Evolutionary conservation across 1,140 invertebrate species (phyloP).

Genomic region (Bombus confusus): DNA sequence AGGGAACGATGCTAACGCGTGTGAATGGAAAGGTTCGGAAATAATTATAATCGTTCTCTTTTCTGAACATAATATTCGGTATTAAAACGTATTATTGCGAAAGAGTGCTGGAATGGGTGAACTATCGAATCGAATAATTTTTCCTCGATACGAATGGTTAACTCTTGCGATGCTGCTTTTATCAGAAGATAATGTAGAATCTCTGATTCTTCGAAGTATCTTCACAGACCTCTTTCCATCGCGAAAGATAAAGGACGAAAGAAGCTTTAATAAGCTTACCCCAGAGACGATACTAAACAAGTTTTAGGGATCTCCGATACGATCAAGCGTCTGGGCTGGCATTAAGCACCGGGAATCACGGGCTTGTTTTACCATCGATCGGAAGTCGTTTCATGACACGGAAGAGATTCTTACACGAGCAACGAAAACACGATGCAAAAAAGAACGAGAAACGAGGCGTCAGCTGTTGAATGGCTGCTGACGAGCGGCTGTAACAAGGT

Average conservation of each 20-base stretch:
- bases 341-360: neutral
- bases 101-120: too few relatives aligned
- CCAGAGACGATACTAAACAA: neutral
- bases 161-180: neutral
- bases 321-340: neutral
- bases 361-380: neutral
- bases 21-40: neutral
- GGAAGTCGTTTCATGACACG: neutral
- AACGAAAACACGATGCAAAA: neutral
- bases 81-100: neutral
- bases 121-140: neutral
- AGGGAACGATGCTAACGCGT: neutral
- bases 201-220: neutral
- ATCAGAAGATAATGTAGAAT: neutral
- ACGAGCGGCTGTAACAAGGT: constrained; percentile 13
- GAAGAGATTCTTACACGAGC: neutral
- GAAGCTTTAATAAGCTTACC: neutral
- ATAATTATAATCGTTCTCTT: neutral
- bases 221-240: neutral
- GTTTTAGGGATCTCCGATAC: neutral
- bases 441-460: neutral
- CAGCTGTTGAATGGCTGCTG: constrained; percentile 12
- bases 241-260: neutral
- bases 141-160: neutral
- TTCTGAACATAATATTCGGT: neutral